Evolutionary conservation across 2,113 vertebrate species (phyloP), one percentile per base, ranked within the genome.

Genomic region (Bos taurus): DNA sequence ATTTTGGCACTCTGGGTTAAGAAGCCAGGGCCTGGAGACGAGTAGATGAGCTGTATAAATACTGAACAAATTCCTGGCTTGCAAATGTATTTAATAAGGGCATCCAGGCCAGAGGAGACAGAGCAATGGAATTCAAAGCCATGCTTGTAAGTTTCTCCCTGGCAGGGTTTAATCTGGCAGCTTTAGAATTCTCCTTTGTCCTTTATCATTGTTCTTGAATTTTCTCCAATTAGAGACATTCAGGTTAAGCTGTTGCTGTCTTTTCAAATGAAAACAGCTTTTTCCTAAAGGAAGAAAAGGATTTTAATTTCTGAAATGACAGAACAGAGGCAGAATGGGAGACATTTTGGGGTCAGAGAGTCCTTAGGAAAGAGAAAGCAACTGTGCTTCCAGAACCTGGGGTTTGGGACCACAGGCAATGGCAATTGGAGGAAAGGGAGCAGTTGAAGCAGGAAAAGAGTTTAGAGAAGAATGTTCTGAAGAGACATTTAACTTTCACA

Each of bases 161-260:
- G 25, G 40, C 25, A 50, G 3, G 26, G 2, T 56, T 93, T 33
- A 16, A 43, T 83, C 56, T 91, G 77, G 19, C 25, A 88, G 3
- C 0, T n/a, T 50, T 59, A 52, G 19, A 56, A 67, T 90, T 93
- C 9, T 59, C 87, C 15, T 77, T 46, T 59, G 56, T 36, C 77
- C 52, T 97, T 96, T 54, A 50, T 60, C 57, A 28, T 92, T 78
- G 59, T 90, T 94, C 17, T 95, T 90, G 46, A 85, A 88, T 88
- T 88, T 80, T 88, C 62, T 92, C 93, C 93, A 95, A 16, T 23
- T 74, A 25, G 13, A 64, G 43, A 81, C 9, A 60, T 9, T 94
- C 25, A 16, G 16, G 23, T 84, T 95, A 92, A 90, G 30, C 6
- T 56, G 4, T 17, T 30, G 19, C 30, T 90, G 1, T 50, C 16